Conservation (phyloP, 1,140 invertebrate species). For the Camponotus pennsylvanicus region DNA sequence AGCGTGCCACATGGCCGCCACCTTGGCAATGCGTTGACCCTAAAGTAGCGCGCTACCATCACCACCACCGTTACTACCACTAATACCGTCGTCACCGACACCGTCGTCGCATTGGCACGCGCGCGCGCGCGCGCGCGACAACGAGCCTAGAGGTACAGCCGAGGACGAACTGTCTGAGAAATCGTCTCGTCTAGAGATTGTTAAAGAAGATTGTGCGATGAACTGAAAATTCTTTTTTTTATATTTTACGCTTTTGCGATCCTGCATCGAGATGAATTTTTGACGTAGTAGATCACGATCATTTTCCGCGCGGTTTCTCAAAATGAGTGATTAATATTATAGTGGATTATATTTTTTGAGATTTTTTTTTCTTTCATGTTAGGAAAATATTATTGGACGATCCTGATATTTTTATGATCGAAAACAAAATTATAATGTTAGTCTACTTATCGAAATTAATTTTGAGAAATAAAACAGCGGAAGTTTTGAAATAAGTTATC, state of each 20-base stretch:
- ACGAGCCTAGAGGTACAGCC: not conserved
- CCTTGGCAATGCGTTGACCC: conserved; percentile 85
- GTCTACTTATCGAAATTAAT: not conserved
- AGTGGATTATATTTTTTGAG: too few relatives aligned
- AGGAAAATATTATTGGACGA: not conserved
- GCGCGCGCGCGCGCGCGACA: conserved; percentile 24
- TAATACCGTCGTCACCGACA: conserved; percentile 13
- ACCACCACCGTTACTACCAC: conserved; percentile 47
- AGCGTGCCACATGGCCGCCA: conserved; percentile 83
- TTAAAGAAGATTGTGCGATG: not conserved
- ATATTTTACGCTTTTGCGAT: not conserved
- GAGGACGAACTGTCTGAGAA: not conserved
- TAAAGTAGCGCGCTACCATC: conserved; percentile 79
- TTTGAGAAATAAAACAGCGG: not conserved
- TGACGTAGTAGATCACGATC: not conserved
- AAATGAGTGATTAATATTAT: not conserved
- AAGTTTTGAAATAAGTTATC: too few relatives aligned
- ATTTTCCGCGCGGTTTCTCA: not conserved
- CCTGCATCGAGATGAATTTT: not conserved
- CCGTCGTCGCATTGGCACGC: conserved; percentile 54
- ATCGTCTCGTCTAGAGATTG: conserved; percentile 23
- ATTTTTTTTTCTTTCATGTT: too few relatives aligned
- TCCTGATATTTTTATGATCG: not conserved
- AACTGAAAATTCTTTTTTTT: not conserved
- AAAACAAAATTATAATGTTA: not conserved